Conservation (phyloP, 2,113 vertebrate genomes). For the Myocastor coypus region DNA sequence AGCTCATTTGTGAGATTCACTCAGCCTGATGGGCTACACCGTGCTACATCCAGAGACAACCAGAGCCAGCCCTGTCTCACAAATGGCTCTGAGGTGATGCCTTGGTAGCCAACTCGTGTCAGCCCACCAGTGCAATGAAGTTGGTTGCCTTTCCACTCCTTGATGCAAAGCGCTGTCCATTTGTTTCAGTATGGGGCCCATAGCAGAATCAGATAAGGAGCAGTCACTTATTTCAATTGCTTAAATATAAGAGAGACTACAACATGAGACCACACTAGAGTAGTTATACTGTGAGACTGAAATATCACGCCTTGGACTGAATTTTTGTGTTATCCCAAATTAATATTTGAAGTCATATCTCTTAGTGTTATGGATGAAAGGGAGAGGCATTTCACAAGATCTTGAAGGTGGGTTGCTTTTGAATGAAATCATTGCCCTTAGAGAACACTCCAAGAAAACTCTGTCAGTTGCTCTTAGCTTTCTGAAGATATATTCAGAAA, state of each 20-base stretch:
- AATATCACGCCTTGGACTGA: neutral
- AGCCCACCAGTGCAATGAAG: too few relatives aligned
- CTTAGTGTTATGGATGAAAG: neutral
- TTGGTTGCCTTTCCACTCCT: too few relatives aligned
- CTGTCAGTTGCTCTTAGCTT: neutral
- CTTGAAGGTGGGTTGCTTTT: neutral
- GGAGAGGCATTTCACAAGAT: neutral
- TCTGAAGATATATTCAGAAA: neutral
- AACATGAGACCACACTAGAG: neutral
- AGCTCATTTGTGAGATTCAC: too few relatives aligned
- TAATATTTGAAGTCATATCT: neutral
- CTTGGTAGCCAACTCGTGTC: too few relatives aligned
- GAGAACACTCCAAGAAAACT: neutral
- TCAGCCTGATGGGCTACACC: too few relatives aligned
- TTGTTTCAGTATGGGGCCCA: too few relatives aligned
- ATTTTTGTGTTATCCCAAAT: neutral
- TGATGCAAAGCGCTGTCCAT: too few relatives aligned
- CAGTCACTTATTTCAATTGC: neutral
- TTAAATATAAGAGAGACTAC: neutral
- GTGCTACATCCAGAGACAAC: too few relatives aligned
- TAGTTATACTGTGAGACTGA: neutral
- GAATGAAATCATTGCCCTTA: neutral
- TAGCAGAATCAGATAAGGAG: neutral
- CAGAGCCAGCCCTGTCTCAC: too few relatives aligned
- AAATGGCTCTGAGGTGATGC: too few relatives aligned